phyloP scores from a whole-genome alignment of 2,797 vertebrate species.

The Lemur catta region DNA sequence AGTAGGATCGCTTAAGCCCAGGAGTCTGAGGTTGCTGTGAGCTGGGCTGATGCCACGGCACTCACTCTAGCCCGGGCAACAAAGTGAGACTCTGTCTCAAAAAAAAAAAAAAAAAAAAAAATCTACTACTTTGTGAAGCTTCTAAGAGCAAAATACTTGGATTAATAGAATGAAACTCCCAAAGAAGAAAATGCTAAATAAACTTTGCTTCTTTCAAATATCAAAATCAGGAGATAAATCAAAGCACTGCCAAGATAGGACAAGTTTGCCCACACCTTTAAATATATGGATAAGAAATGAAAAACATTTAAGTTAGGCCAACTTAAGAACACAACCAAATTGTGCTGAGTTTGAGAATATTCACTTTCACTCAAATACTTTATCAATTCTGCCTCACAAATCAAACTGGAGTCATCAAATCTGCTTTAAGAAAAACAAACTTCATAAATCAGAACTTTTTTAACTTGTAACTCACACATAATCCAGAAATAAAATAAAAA shows the following conservation, averaged over 20 bases:
- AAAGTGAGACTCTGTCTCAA: too few species aligned
- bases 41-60: too few species aligned
- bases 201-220: slow-evolving; percentile 43
- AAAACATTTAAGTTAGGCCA: slow-evolving; percentile 14
- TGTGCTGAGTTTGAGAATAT: background rate
- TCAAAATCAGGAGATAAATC: slow-evolving; percentile 48
- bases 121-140: slow-evolving; percentile 19
- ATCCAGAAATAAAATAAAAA: slow-evolving; percentile 24
- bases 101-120: too few species aligned
- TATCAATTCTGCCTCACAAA: slow-evolving; percentile 14
- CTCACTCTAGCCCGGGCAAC: too few species aligned
- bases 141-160: slow-evolving; percentile 21
- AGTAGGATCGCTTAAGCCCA: too few species aligned
- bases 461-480: background rate
- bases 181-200: background rate
- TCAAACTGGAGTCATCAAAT: slow-evolving; percentile 33
- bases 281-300: background rate
- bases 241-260: background rate
- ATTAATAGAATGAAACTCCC: background rate
- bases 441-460: background rate
- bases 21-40: too few species aligned
- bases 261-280: background rate
- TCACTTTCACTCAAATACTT: slow-evolving; percentile 33
- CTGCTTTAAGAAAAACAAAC: slow-evolving; percentile 11
- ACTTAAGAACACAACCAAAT: slow-evolving; percentile 25